Evolutionary conservation across 2,113 vertebrate genomes (phyloP).

Genomic region (Notiomystis cincta): DNA sequence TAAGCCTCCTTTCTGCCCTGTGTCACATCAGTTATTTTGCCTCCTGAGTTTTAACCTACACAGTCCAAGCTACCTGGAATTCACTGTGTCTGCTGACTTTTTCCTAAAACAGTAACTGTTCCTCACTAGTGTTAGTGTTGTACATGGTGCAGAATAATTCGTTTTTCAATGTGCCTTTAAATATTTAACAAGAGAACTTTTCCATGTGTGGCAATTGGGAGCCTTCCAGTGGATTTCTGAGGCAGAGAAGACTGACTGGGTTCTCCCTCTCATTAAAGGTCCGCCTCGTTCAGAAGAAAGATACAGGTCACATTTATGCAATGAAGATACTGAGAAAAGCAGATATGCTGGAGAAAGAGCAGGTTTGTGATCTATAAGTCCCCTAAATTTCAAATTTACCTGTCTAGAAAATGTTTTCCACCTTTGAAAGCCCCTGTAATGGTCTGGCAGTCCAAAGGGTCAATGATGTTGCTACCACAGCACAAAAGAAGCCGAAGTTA

Average conservation of each 20-base stretch:
- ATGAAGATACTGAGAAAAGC: conserved; percentile 98
- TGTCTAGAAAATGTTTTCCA: neutral
- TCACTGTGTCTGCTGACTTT: neutral
- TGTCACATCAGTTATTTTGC: neutral
- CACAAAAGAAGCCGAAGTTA: neutral
- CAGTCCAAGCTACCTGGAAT: neutral
- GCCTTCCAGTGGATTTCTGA: neutral
- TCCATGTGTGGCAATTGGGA: neutral
- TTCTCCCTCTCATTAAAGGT: conserved; percentile 74
- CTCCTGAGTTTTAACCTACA: neutral
- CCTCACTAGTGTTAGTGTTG: neutral
- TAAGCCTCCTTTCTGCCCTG: neutral
- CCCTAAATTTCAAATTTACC: neutral
- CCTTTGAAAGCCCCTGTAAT: neutral
- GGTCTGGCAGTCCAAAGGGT: neutral
- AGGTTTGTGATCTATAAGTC: conserved; percentile 71
- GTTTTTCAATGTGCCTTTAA: neutral
- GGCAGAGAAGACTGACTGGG: neutral
- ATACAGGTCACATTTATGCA: conserved; percentile 97
- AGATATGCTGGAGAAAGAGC: conserved; percentile 98
- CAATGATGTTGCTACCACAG: neutral
- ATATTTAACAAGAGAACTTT: neutral
- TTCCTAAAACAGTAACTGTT: neutral
- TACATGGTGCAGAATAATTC: neutral
- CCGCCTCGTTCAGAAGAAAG: conserved; percentile 96